Evolutionary conservation across 2,888 invertebrate species (phyloP).

Genomic region (Caradrina kadenii): DNA sequence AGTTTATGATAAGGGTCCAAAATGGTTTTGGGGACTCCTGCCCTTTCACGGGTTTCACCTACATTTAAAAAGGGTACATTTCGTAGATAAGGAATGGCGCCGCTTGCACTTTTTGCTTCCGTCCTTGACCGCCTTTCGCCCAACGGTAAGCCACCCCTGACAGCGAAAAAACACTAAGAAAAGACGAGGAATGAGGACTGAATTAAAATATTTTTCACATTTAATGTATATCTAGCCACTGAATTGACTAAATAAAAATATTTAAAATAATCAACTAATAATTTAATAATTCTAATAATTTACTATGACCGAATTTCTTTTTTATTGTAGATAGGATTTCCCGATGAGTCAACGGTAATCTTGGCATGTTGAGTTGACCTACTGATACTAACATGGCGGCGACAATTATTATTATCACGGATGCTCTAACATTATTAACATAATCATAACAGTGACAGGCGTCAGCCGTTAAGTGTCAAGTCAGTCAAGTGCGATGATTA

Average conservation of each 20-base stretch:
- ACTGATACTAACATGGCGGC: slow-evolving; percentile 18
- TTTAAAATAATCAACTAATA: background rate
- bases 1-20: slow-evolving; percentile 37
- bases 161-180: slow-evolving; percentile 29
- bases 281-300: too few relatives aligned
- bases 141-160: slow-evolving; percentile 41
- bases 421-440: slow-evolving; percentile 27
- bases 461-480: slow-evolving; percentile 29
- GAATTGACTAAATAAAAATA: too few relatives aligned
- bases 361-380: slow-evolving; percentile 13
- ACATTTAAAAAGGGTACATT: slow-evolving; percentile 50
- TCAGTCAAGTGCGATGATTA: slow-evolving; percentile 29
- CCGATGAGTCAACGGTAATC: slow-evolving; percentile 20
- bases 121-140: slow-evolving; percentile 50
- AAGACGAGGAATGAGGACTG: slow-evolving; percentile 11
- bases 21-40: slow-evolving; percentile 40
- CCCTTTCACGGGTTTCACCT: slow-evolving; percentile 27
- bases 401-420: slow-evolving; percentile 14
- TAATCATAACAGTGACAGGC: slow-evolving; percentile 37
- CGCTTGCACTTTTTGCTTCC: slow-evolving; percentile 42
- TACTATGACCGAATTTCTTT: background rate
- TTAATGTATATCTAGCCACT: background rate
- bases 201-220: slow-evolving; percentile 23
- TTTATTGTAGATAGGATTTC: slow-evolving; percentile 15
- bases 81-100: slow-evolving; percentile 49